Evolutionary conservation across 1,140 invertebrate species (phyloP).

Genomic region (Drosophila takahashii): DNA sequence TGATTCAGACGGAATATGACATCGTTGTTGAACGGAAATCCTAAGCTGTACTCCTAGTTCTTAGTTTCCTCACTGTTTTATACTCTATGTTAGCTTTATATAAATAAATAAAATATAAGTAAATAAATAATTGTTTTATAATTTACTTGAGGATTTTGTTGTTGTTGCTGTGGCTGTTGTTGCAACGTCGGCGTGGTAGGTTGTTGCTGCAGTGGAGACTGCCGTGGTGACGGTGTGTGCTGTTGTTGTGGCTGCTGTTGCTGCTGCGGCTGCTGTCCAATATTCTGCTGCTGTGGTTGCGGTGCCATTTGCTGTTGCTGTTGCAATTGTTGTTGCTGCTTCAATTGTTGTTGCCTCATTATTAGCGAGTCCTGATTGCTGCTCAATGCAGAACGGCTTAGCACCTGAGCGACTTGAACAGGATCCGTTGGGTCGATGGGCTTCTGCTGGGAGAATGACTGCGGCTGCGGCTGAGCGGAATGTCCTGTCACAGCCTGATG

Average conservation of each 20-base stretch:
- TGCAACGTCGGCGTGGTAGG: conserved; percentile 29
- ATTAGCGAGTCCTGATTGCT: conserved; percentile 81
- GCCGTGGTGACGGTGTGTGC: conserved; percentile 45
- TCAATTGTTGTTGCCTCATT: conserved; percentile 78
- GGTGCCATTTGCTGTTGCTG: conserved; percentile 55
- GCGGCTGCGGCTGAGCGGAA: conserved; percentile 54
- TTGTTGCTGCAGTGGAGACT: conserved; percentile 59
- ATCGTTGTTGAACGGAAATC: no score
- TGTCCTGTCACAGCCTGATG: conserved; percentile 48
- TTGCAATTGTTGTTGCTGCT: conserved; percentile 75
- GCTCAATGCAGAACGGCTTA: conserved; percentile 73
- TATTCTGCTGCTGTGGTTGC: conserved; percentile 58
- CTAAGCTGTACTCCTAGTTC: no score
- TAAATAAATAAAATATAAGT: no score
- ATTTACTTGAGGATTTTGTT: conserved; percentile 38
- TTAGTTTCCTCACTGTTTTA: no score
- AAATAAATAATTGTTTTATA: neutral
- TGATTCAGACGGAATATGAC: no score
- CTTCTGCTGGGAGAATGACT: conserved; percentile 62
- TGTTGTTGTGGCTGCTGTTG: conserved; percentile 47
- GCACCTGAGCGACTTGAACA: conserved; percentile 77
- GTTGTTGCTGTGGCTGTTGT: conserved; percentile 49
- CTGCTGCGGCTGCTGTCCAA: conserved; percentile 27
- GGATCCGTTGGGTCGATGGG: conserved; percentile 82
- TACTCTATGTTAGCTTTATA: no score